Conservation (phyloP, 2,113 vertebrate genomes). For the Percina caprodes region DNA sequence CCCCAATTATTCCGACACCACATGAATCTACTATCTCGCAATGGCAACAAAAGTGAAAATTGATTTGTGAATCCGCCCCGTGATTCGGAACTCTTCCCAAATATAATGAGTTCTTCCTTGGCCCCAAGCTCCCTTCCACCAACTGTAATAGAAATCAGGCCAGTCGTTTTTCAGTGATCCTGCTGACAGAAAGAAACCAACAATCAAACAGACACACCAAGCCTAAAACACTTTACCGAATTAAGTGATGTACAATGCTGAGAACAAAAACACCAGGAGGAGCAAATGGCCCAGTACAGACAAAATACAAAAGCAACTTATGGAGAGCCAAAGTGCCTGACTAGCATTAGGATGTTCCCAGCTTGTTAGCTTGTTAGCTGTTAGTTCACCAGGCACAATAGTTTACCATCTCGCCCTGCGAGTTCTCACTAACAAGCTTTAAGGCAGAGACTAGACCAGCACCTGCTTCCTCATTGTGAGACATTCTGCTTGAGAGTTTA, state of each 20-base stretch:
- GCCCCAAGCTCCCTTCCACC: too few species aligned
- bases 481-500: neutral
- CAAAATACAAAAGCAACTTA: neutral
- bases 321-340: neutral
- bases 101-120: too few species aligned
- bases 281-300: neutral
- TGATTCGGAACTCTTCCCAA: too few species aligned
- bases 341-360: neutral
- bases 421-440: neutral
- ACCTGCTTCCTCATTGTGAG: slow-evolving; percentile 1
- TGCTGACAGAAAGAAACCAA: too few species aligned
- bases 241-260: neutral
- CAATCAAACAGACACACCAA: too few species aligned
- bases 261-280: neutral
- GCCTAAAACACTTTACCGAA: neutral
- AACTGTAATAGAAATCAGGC: too few species aligned
- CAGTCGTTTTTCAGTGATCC: too few species aligned
- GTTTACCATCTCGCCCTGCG: neutral
- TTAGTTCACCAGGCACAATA: neutral
- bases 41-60: too few species aligned
- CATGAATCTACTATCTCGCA: too few species aligned
- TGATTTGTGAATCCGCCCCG: too few species aligned
- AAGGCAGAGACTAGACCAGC: neutral
- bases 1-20: too few species aligned
- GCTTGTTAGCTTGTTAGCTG: neutral